Conservation (phyloP, 2,113 vertebrate species). For the Corapipo altera region DNA sequence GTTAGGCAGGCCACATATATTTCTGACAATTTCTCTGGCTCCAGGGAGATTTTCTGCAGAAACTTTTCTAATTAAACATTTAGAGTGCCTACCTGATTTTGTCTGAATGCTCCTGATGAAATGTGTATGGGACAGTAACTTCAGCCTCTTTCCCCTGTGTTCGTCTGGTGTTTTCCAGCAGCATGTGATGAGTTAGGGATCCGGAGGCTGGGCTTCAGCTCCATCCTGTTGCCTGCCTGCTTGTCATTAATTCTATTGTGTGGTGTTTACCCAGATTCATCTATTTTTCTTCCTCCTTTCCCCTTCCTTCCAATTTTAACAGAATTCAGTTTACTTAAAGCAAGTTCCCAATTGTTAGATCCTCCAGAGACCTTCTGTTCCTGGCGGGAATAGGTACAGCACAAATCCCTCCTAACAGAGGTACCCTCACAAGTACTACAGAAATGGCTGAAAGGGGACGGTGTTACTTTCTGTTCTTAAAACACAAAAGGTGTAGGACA, state of each 20-base stretch:
- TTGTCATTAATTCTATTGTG: conserved; percentile 16
- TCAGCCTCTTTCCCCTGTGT: conserved; percentile 35
- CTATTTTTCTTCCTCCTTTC: neutral
- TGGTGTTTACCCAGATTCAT: neutral
- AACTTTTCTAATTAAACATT: neutral
- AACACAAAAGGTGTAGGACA: neutral
- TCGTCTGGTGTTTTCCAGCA: conserved; percentile 64
- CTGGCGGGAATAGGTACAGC: neutral
- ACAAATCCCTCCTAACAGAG: neutral
- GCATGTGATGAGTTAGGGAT: conserved; percentile 72
- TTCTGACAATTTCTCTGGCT: neutral
- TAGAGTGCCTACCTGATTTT: conserved; percentile 57
- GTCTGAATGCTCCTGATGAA: conserved; percentile 13
- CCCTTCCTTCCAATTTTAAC: neutral
- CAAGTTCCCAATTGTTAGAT: neutral
- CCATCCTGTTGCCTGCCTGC: conserved; percentile 61
- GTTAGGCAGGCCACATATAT: neutral
- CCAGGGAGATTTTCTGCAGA: neutral
- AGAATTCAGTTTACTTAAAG: neutral
- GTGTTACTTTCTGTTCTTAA: neutral
- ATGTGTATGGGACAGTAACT: neutral
- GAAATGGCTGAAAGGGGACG: neutral
- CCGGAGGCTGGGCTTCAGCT: conserved; percentile 4
- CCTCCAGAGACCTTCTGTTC: neutral
- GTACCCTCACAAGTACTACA: neutral